Base-by-base conservation (phyloP, 2,113 vertebrate genomes). In the Muntiacus muntjak region DNA sequence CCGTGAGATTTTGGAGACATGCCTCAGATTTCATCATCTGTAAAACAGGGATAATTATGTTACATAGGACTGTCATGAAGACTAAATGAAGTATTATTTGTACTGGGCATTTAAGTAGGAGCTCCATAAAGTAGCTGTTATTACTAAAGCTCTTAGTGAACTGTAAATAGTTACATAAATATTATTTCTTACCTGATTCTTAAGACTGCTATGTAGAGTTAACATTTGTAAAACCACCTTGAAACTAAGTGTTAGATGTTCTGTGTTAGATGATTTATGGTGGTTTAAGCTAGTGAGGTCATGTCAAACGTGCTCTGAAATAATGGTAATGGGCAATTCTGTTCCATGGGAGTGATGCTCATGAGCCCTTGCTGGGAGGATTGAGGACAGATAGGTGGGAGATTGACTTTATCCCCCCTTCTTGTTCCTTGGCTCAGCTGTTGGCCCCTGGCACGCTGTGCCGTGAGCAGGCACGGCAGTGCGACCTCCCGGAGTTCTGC, bases 401-500 rank as follows among this genome's bases (percentile, higher is more conserved):
- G 36, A 6, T 3, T 60, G 1, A 19, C 3, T 10, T 3, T 60
- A 55, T 71, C 83, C 23, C 21, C 10, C 16, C 7, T 11, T 54
- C 3, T 94, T 14, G 0, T 95, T 71, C 93, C 90, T 85, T 36
- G 60, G 54, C 98, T 87, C 50, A 99, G 99, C 97, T 99, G 97
- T 98, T 99, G 98, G 98, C 99, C 86, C 99, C 99, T 0, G 99
- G 99, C 52, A 99, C 98, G 45, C 97, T 98, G 96, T 99, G 99
- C 98, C 99, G 99, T 0, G 95, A 98, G 54, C 97, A 98, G 0
- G 99, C 99, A 0, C 99, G 99, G 36, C 98, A 99, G 21, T 99
- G 99, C 97, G 99, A 99, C 97, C 99, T 99, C 47, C 99, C 99
- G 0, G 99, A 99, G 96, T 99, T 99, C 97, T 99, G 99, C 92